Evolutionary conservation across 2,113 vertebrate species (phyloP).

Genomic region (Hippotragus niger): DNA sequence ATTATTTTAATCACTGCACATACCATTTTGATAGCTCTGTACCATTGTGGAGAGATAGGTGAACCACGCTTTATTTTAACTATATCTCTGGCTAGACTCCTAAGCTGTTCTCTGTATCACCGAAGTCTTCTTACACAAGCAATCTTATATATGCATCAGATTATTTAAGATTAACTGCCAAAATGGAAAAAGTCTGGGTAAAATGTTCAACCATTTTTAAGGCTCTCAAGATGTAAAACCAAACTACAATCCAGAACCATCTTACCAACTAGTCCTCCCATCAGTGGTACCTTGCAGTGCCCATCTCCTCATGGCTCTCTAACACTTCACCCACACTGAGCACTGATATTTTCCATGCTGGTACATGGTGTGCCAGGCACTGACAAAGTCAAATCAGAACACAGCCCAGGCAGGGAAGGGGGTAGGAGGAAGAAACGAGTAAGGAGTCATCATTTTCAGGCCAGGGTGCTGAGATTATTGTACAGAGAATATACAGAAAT

Average conservation of each 20-base stretch:
- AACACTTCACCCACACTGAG: too few relatives aligned
- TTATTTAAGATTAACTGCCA: not conserved
- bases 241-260: not conserved
- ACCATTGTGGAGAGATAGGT: not conserved
- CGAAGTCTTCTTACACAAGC: not conserved
- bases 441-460: not conserved
- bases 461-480: not conserved
- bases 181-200: not conserved
- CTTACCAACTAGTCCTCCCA: not conserved
- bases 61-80: not conserved
- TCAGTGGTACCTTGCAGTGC: not conserved
- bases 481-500: not conserved
- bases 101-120: not conserved
- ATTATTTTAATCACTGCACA: not conserved
- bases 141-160: not conserved
- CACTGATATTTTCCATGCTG: not conserved
- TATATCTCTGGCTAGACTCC: not conserved
- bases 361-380: not conserved
- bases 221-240: not conserved
- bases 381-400: not conserved
- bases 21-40: not conserved
- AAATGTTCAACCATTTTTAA: not conserved
- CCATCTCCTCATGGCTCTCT: not conserved
- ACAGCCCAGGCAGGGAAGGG: fast-evolving
- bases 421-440: not conserved